phyloP scores from a whole-genome alignment of 2,888 invertebrate genomes.

The Cybosia mesomella region DNA sequence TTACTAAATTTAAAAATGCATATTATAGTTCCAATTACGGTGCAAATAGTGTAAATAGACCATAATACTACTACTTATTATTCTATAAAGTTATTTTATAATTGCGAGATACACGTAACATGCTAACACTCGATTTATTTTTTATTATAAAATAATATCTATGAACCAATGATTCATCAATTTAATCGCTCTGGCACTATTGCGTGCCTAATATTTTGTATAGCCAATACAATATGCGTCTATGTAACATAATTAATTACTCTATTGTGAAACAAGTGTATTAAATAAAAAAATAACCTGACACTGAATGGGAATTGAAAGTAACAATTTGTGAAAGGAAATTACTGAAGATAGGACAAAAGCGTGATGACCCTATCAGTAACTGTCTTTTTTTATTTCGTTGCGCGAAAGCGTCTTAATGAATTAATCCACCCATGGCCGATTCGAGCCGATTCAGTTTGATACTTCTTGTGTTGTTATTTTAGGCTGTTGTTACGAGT shows the following conservation, averaged over 20 bases:
- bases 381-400: constrained; percentile 69
- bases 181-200: background rate
- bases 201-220: background rate
- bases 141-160: background rate
- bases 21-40: background rate
- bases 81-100: background rate
- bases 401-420: constrained; percentile 68
- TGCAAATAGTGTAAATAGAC: background rate
- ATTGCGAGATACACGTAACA: constrained; percentile 4
- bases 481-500: background rate
- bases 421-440: constrained; percentile 75
- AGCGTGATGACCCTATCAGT: constrained; percentile 55
- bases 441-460: constrained; percentile 62
- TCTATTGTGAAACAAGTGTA: constrained; percentile 31
- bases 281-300: constrained; percentile 46
- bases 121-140: background rate
- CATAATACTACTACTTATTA: background rate
- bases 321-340: constrained; percentile 73
- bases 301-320: constrained; percentile 46
- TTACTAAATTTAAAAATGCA: background rate
- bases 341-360: constrained; percentile 64
- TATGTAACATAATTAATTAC: constrained; percentile 37
- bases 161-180: background rate
- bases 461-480: constrained; percentile 62
- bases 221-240: constrained; percentile 20